These are phyloP conservation scores for Hippopotamyrus pictus DNA, from an alignment of 2,797 vertebrate species.

Conservation along the genomic window DNA sequence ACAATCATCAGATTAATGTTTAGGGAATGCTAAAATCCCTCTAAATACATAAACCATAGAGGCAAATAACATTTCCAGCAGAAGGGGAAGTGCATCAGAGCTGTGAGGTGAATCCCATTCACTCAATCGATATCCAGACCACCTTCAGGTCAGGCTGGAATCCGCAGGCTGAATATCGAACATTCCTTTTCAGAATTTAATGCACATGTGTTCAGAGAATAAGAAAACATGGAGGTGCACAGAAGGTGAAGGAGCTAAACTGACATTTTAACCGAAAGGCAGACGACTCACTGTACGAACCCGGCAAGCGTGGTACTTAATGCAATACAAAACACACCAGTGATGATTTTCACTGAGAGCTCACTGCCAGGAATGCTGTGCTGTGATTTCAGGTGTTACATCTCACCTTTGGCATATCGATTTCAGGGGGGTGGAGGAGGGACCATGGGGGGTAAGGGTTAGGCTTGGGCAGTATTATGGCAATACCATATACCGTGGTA, in stretches of 20 bases:
- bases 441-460: not conserved
- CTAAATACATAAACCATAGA: not conserved
- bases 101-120: not conserved
- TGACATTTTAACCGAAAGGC: not conserved
- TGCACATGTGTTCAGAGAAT: not conserved
- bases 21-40: not conserved
- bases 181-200: not conserved
- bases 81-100: not conserved
- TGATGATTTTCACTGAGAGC: not conserved
- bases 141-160: not conserved
- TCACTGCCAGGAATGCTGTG: not conserved
- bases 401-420: not conserved
- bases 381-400: not conserved
- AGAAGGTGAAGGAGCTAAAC: not conserved
- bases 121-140: not conserved
- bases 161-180: not conserved
- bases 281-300: not conserved
- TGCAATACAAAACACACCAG: not conserved
- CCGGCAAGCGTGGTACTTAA: not conserved
- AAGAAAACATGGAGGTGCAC: not conserved
- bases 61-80: not conserved
- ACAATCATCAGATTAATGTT: not conserved
- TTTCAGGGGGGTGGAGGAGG: not conserved
- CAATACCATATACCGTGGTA: not conserved
- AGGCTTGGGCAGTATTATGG: not conserved